Conservation (phyloP, 2,888 invertebrate genomes). For the Erebia aethiops region DNA sequence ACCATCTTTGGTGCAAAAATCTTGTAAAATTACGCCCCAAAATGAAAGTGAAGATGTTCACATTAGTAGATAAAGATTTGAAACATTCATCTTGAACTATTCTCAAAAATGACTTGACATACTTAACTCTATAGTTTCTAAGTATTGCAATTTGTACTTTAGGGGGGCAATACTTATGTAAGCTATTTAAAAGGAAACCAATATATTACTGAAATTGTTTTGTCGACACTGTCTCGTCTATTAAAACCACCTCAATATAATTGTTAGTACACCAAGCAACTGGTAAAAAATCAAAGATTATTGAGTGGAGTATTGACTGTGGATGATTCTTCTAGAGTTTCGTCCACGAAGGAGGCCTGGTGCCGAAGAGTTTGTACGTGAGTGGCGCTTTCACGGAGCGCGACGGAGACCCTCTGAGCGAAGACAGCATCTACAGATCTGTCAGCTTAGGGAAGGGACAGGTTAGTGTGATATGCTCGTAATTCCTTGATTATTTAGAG, state of each 20-base stretch:
- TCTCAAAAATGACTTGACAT: no score
- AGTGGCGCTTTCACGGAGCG: slow-evolving; percentile 82
- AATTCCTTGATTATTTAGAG: no score
- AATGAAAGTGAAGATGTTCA: no score
- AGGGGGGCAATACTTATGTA: no score
- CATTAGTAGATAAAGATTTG: no score
- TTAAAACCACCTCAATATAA: not conserved
- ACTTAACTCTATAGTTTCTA: no score
- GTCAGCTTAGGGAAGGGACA: slow-evolving; percentile 86
- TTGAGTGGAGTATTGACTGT: not conserved
- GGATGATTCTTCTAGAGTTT: slow-evolving; percentile 84
- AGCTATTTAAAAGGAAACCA: no score
- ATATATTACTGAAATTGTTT: no score
- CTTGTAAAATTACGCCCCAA: no score
- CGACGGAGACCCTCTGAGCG: slow-evolving; percentile 78
- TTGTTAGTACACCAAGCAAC: not conserved
- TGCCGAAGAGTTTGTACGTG: slow-evolving; percentile 93
- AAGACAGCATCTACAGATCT: slow-evolving; percentile 88
- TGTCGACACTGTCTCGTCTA: slow-evolving; percentile 1
- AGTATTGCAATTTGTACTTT: no score
- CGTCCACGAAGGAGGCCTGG: slow-evolving; percentile 93
- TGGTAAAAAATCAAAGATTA: not conserved
- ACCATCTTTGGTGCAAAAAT: no score
- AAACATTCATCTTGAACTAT: no score
- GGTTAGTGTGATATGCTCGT: slow-evolving; percentile 48